These are phyloP conservation scores for Heliconius eleuchia DNA, from an alignment of 1,140 invertebrate genomes.

Conservation along the genomic window DNA sequence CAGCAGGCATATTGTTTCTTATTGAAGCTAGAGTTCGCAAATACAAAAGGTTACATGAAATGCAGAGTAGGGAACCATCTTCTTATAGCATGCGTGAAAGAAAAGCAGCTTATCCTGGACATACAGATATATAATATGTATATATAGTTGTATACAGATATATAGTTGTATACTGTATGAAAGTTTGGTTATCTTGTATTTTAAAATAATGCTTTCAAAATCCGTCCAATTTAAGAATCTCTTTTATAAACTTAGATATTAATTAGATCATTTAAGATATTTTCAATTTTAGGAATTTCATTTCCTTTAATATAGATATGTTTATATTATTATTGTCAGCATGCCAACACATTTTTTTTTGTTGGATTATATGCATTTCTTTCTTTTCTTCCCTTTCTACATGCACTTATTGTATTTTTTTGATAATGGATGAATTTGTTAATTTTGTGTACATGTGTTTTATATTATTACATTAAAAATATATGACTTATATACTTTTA, in stretches of 20 bases:
- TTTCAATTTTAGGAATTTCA: not conserved
- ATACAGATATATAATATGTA: constrained; percentile 82
- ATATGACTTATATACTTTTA: no score
- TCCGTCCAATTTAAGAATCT: constrained; percentile 31
- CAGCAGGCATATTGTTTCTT: constrained; percentile 89
- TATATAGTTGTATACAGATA: no score
- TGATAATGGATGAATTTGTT: no score
- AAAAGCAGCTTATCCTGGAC: constrained; percentile 74
- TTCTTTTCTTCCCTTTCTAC: no score
- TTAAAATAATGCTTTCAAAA: constrained; percentile 2
- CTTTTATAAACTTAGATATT: not conserved
- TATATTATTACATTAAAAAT: not conserved
- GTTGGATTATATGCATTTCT: no score
- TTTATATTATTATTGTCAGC: not conserved
- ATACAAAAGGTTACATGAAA: constrained; percentile 86
- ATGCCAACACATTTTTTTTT: no score
- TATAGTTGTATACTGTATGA: not conserved
- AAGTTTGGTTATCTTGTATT: not conserved
- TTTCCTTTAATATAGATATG: not conserved
- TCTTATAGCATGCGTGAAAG: constrained; percentile 83
- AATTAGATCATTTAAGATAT: not conserved
- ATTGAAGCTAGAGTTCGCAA: constrained; percentile 90
- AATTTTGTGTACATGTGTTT: not conserved
- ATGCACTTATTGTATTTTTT: no score
- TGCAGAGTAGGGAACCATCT: constrained; percentile 83